Evolutionary conservation across 2,888 invertebrate species (phyloP), one percentile per base, ranked within the genome.

Genomic region (Brassicogethes aeneus): DNA sequence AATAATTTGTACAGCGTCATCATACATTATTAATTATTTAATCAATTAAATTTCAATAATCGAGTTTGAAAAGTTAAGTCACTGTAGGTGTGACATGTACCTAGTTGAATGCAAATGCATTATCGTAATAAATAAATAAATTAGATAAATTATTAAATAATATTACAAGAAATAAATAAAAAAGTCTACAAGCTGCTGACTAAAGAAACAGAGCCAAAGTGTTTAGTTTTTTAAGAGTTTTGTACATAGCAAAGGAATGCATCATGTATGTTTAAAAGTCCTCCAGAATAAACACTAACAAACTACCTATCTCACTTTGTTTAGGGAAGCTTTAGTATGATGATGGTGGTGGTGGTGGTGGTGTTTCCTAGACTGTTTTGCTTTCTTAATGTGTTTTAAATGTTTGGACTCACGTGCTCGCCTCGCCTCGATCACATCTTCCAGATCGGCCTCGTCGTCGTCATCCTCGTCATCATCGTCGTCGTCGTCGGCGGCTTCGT

Each of bases 381-480:
- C 60, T 60, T 61, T 65, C 60, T 60, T 64, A 59, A 54, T 59
- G 53, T 61, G 57, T 56, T 60, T 51, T 46, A 52, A 52, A 55
- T 61, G 62, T 80, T 83, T 85, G 62, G 85, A 87, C 88, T 88
- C 86, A 87, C 88, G 87, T 85, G 87, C 76, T 73, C 74, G 72
- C 68, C 79, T 78, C 57, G 80, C 79, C 68, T 75, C 79, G 61
- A 79, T 75, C 67, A 84, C 77, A 56, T 81, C 74, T 60, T 80
- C 80, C 54, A 81, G 76, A 46, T 79, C 80, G 48, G 75, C 75
- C 39, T 77, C 78, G 41, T 79, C 80, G 43, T 80, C 80, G 32
- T 79, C 78, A 15, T 78, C 80, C 2, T 78, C 79, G 15, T 79
- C 80, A 16, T 81, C 82, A 15, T 79, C 81, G 37, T 80, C 79